Evolutionary conservation across 2,113 vertebrate species (phyloP).

Genomic region (Tauraco erythrolophus): DNA sequence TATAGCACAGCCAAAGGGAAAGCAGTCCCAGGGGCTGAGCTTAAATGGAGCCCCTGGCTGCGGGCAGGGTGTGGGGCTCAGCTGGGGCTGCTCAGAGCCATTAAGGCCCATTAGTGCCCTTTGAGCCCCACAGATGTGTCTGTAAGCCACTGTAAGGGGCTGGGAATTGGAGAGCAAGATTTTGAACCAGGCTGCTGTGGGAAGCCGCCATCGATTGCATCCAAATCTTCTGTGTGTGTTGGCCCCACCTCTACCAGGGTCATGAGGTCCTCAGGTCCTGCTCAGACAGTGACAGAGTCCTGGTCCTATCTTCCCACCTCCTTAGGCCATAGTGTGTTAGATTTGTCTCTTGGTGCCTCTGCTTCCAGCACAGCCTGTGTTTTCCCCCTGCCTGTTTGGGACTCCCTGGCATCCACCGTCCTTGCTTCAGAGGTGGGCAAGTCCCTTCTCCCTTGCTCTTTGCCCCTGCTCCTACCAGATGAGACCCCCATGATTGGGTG

Average conservation of each 20-base stretch:
- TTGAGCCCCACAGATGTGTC: background rate
- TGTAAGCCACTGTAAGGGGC: background rate
- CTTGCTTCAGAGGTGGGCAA: rapidly evolving
- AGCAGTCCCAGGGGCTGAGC: background rate
- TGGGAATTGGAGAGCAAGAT: background rate
- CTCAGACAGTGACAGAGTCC: background rate
- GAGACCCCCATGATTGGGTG: rapidly evolving
- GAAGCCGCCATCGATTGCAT: rapidly evolving
- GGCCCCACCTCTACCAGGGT: background rate
- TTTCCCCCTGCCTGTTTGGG: background rate
- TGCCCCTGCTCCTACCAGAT: background rate
- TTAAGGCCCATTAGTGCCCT: background rate
- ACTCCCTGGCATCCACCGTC: background rate
- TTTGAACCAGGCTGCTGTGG: background rate
- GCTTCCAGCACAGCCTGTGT: background rate
- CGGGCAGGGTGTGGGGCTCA: background rate
- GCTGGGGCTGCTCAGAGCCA: background rate
- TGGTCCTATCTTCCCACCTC: background rate
- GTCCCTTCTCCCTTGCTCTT: background rate
- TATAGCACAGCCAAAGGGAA: background rate
- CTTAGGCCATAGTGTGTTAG: background rate
- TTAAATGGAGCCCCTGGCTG: rapidly evolving
- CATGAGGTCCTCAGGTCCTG: background rate
- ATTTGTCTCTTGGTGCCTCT: rapidly evolving
- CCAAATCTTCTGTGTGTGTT: rapidly evolving